Evolutionary conservation across 2,797 vertebrate genomes (phyloP).

Genomic region (Tapera naevia): DNA sequence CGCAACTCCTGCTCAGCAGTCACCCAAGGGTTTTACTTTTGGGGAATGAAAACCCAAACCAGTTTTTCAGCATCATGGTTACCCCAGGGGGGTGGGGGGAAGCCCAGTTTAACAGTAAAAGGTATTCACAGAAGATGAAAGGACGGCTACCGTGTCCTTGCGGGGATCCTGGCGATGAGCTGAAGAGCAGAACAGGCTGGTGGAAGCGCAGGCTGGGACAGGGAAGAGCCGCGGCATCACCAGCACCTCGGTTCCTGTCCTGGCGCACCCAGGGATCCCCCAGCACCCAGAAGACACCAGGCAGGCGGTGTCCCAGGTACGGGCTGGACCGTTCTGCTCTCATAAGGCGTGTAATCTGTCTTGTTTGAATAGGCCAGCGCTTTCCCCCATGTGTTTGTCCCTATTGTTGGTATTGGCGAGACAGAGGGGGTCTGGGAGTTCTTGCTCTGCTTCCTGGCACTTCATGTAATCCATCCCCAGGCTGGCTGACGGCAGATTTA

Average conservation of each 20-base stretch:
- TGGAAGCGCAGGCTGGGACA: neutral
- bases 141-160: fast-evolving
- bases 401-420: neutral
- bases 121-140: fast-evolving
- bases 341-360: neutral
- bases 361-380: neutral
- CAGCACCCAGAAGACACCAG: neutral
- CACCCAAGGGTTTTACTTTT: no score
- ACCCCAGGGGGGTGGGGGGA: fast-evolving
- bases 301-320: no score
- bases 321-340: neutral
- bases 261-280: neutral
- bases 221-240: fast-evolving
- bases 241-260: fast-evolving
- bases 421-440: neutral
- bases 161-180: fast-evolving
- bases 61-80: fast-evolving
- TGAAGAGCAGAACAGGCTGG: fast-evolving
- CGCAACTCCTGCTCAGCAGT: fast-evolving
- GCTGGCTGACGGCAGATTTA: no score
- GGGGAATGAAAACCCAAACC: fast-evolving
- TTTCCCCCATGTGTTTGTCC: fast-evolving
- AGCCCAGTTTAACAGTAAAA: fast-evolving
- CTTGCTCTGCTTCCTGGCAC: neutral
- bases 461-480: neutral